These are phyloP conservation scores for Hydroisotoma schaefferi DNA, from an alignment of 2,888 invertebrate genomes.

Conservation along the genomic window DNA sequence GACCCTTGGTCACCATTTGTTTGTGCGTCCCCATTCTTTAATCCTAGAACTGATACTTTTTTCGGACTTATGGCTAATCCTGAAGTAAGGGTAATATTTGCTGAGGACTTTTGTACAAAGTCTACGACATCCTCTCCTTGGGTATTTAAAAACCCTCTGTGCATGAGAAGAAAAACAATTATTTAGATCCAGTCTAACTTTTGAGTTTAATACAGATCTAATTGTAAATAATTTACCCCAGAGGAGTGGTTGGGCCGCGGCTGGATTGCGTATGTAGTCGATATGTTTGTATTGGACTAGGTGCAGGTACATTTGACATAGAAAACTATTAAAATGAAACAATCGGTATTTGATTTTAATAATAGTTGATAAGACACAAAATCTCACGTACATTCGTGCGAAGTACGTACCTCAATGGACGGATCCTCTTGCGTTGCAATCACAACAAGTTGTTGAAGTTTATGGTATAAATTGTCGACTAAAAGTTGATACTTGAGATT, in stretches of 20 bases:
- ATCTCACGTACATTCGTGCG: slow-evolving; percentile 50
- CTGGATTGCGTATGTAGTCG: slow-evolving; percentile 35
- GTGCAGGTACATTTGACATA: slow-evolving; percentile 45
- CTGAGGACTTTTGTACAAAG: slow-evolving; percentile 44
- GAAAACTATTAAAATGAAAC: slow-evolving; percentile 6
- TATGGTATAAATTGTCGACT: slow-evolving; percentile 65
- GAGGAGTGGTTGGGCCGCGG: slow-evolving; percentile 42
- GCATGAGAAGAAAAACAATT: slow-evolving; percentile 1
- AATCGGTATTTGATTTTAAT: background rate
- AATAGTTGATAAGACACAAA: background rate
- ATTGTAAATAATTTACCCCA: slow-evolving; percentile 30
- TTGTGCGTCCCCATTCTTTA: slow-evolving; percentile 44
- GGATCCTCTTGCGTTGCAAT: slow-evolving; percentile 66
- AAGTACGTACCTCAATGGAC: slow-evolving; percentile 65
- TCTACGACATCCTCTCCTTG: slow-evolving; percentile 42
- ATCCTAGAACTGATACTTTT: slow-evolving; percentile 46
- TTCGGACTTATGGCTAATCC: slow-evolving; percentile 42
- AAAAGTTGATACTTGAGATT: slow-evolving; percentile 74
- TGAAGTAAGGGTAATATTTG: slow-evolving; percentile 45
- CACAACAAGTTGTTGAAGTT: slow-evolving; percentile 65
- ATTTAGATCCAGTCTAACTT: too few species aligned
- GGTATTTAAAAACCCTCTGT: slow-evolving; percentile 36
- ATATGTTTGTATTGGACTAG: slow-evolving; percentile 49
- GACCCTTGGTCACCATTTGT: slow-evolving; percentile 47
- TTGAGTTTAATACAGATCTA: too few species aligned